Evolutionary conservation across 2,113 vertebrate species (phyloP), one percentile per base, ranked within the genome.

Genomic region (Symphodus melops): DNA sequence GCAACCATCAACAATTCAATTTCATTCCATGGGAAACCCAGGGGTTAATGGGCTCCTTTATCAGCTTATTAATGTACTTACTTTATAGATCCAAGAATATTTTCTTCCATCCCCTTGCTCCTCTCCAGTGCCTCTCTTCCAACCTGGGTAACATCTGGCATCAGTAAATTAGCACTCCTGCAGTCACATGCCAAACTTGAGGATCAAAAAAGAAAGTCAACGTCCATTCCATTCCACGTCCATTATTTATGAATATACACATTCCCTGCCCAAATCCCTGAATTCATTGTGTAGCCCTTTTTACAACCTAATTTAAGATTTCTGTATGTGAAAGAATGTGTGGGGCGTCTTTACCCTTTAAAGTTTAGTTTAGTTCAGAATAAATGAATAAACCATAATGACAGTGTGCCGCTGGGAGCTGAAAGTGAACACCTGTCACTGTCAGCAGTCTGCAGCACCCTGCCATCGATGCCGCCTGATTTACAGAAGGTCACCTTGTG

Each of bases 351-450:
- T 58, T 73, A 73, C 60, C 81, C 68, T 80, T 86, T 75, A 73
- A 77, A 82, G 57, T 75, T 73, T 59, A 65, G 56, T 53, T 53
- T 64, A 54, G 63, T 84, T 74, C 58, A 59, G 68, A 77, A 42
- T 23, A 49, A 72, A 89, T 90, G 72, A 92, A 88, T 88, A 87
- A 92, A 90, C 53, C 75, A 83, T 86, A 83, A 87, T 75, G 86
- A 82, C 78, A 64, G 75, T 36, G 28, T 51, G 55, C 76, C 41
- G 5, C 64, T 46, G 33, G n/a, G 61, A 69, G 58, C 72, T 82
- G 81, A 79, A 88, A 86, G 83, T 66, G 81, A 90, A 85, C 82
- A 89, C 89, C 87, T 87, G 88, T 91, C 89, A 86, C 72, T 73
- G 82, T 92, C 88, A 82, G 85, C 77, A 61, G 80, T 87, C 77